Base-by-base conservation (phyloP, 1,140 invertebrate genomes). In the Himalopsyche phryganea region DNA sequence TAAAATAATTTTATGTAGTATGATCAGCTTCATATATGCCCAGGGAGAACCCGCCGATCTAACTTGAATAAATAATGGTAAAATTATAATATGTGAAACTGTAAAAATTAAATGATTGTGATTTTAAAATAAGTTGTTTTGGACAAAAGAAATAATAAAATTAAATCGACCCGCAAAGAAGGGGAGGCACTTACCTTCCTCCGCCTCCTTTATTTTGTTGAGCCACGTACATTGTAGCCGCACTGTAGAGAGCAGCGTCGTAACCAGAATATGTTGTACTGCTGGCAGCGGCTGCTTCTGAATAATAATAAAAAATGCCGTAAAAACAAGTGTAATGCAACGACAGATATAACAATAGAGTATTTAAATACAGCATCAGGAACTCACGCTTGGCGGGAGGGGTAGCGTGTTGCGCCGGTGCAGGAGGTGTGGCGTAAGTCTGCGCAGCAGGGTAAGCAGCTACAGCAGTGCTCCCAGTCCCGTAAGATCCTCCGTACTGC, bases 191-290 rank as follows among this genome's bases (percentile, higher is more conserved):
- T 23, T 59, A 77, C 73, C 71, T 69, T 49, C 71, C 74, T 15
- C 67, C 71, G 14, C 71, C 68, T 65, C 82, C 81, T 70, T 80
- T 83, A 73, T 83, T 84, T 75, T 90, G 90, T 75, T 93, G 91
- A 65, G 91, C 89, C 66, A 94, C 91, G 76, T 94, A 95, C 83
- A 91, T 91, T 60, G 89, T 92, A 60, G 92, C 92, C 68, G 92
- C 92, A 78, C 90, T 93, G 80, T 95, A 96, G 50, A 96, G 81
- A 66, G 92, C 92, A 70, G 92, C 89, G 82, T 94, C 91, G 80
- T 94, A 92, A 70, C 88, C 88, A 69, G 85, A 84, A 77, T 86
- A 90, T 65, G 83, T 84, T 55, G 85, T 82, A 65, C 79, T 83
- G 56, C 81, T 83, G 55, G 85, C 80, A 64, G 82, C 79, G 52